Evolutionary conservation across 2,113 vertebrate species (phyloP).

Genomic region (Laticauda laticaudata): DNA sequence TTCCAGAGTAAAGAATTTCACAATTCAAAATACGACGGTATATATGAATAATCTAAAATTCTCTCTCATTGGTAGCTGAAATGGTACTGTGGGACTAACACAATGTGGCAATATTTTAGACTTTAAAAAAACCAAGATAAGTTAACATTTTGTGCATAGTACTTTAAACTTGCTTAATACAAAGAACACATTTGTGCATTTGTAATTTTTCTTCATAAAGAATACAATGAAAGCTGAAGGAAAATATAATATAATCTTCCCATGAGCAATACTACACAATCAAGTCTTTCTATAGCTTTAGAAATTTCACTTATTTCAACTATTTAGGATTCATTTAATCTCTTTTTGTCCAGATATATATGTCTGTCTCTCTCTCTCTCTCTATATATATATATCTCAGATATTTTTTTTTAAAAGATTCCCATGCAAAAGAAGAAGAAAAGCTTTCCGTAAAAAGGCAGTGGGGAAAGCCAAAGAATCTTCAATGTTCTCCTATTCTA

Average conservation of each 20-base stretch:
- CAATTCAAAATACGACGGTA: not conserved
- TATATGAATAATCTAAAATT: conserved; percentile 9
- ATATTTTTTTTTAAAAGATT: conserved; percentile 23
- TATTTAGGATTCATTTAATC: conserved; percentile 31
- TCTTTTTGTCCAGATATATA: conserved; percentile 27
- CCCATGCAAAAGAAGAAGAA: not conserved
- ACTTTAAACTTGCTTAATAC: not conserved
- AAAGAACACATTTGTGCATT: not conserved
- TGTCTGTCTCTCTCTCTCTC: too few relatives aligned
- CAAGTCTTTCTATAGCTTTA: not conserved
- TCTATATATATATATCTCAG: conserved; percentile 28
- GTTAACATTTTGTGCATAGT: not conserved
- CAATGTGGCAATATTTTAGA: conserved; percentile 18
- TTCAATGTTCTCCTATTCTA: conserved; percentile 57
- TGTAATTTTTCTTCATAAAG: not conserved
- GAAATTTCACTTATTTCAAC: not conserved
- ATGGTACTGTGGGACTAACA: not conserved
- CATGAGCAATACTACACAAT: not conserved
- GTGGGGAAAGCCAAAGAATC: conserved; percentile 25
- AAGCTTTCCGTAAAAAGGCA: conserved; percentile 55
- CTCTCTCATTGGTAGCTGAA: conserved; percentile 7
- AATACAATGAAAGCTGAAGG: not conserved
- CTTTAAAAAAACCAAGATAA: not conserved
- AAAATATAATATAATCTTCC: not conserved
- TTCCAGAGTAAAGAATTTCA: not conserved